Conservation (phyloP, 2,888 invertebrate genomes). For the Elmis aenea region DNA sequence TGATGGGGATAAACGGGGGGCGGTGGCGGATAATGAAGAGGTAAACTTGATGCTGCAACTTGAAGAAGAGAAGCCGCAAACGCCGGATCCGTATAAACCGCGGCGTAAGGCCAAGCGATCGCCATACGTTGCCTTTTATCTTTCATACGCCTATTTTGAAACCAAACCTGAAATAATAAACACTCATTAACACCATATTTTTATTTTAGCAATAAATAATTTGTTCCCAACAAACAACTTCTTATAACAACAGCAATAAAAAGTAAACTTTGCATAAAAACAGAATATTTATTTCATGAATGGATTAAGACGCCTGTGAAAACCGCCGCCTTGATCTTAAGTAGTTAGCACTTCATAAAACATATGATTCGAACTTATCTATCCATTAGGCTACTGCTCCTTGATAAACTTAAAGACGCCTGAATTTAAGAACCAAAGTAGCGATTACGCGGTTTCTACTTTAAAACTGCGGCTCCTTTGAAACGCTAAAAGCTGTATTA, state of each 20-base stretch:
- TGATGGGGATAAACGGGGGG: slow-evolving; percentile 55
- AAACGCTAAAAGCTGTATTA: slow-evolving; percentile 42
- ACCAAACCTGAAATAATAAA: slow-evolving; percentile 77
- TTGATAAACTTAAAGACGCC: slow-evolving; percentile 17
- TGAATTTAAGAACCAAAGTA: slow-evolving; percentile 31
- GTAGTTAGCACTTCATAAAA: slow-evolving; percentile 45
- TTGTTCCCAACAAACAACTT: too few relatives aligned
- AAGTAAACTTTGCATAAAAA: too few relatives aligned
- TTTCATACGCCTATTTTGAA: slow-evolving; percentile 95
- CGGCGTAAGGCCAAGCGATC: slow-evolving; percentile 91
- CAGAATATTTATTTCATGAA: too few relatives aligned
- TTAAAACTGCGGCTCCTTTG: slow-evolving; percentile 28
- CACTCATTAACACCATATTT: too few relatives aligned
- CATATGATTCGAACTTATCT: slow-evolving; percentile 43
- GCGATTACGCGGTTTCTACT: slow-evolving; percentile 27
- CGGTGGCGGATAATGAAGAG: slow-evolving; percentile 52
- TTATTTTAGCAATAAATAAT: too few relatives aligned
- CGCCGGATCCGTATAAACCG: slow-evolving; percentile 90
- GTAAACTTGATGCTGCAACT: slow-evolving; percentile 69
- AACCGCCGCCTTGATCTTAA: slow-evolving; percentile 35
- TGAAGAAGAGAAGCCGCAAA: slow-evolving; percentile 89
- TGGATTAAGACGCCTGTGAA: slow-evolving; percentile 12
- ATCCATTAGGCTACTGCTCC: slow-evolving; percentile 41
- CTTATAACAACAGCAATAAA: too few relatives aligned
- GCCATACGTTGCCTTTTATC: slow-evolving; percentile 95